Evolutionary conservation across 2,797 vertebrate species (phyloP).

Genomic region (Enoplosus armatus): DNA sequence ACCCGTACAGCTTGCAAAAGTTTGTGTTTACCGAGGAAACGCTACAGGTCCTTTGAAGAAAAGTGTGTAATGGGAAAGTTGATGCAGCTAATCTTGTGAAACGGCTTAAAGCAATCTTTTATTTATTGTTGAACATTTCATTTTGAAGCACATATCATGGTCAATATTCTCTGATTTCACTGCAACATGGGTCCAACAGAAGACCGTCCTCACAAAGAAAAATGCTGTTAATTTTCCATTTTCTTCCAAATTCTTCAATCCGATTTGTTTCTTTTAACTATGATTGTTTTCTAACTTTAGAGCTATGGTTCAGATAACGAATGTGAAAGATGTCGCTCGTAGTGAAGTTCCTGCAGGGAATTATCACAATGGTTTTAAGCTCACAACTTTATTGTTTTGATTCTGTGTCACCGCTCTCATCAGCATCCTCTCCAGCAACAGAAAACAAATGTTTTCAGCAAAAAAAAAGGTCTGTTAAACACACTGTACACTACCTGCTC

Average conservation of each 20-base stretch:
- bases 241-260: not conserved
- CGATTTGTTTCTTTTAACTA: not conserved
- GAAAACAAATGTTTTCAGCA: not conserved
- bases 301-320: not conserved
- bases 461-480: not conserved
- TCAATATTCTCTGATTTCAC: not conserved
- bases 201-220: not conserved
- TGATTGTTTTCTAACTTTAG: not conserved
- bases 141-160: not conserved
- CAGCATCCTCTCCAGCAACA: not conserved
- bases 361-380: not conserved
- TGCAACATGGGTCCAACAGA: not conserved
- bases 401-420: not conserved
- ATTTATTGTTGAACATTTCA: not conserved
- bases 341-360: not conserved
- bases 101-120: not conserved
- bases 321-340: not conserved
- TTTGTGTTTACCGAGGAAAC: constrained; percentile 3
- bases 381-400: not conserved
- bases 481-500: not conserved
- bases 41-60: not conserved
- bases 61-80: not conserved
- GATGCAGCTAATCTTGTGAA: not conserved
- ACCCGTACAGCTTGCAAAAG: not conserved
- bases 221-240: not conserved